phyloP scores from a whole-genome alignment of 2,797 vertebrate genomes.

The Erpetoichthys calabaricus region DNA sequence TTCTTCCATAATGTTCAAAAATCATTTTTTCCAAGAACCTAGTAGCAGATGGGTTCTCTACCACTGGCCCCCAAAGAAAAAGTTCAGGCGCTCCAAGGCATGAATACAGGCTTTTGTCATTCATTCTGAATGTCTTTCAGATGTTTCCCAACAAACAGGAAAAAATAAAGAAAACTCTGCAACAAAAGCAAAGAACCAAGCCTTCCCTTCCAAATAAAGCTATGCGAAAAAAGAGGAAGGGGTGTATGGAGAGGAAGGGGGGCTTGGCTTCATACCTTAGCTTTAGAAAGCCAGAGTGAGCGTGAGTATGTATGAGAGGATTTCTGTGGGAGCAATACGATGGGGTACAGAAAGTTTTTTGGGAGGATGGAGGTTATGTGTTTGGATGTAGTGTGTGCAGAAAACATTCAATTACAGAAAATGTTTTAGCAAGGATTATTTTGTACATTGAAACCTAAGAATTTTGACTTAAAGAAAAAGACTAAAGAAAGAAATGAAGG shows the following conservation, averaged over 20 bases:
- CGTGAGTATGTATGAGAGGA: slow-evolving; percentile 11
- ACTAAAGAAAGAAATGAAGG: too few relatives aligned
- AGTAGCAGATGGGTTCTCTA: slow-evolving; percentile 28
- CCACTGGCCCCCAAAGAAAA: slow-evolving; percentile 19
- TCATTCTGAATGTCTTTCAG: slow-evolving; percentile 53
- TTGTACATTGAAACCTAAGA: too few relatives aligned
- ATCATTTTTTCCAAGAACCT: slow-evolving; percentile 11
- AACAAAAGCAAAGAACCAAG: slow-evolving; percentile 53
- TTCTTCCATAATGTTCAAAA: slow-evolving; percentile 1
- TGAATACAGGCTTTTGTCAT: slow-evolving; percentile 47
- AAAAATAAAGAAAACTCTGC: slow-evolving; percentile 47
- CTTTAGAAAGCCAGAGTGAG: slow-evolving; percentile 45
- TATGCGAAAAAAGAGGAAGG: slow-evolving; percentile 37
- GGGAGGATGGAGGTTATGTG: too few relatives aligned
- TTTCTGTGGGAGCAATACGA: slow-evolving; percentile 5
- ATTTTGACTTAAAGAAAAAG: too few relatives aligned
- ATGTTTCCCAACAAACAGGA: slow-evolving; percentile 64
- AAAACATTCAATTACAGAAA: too few relatives aligned
- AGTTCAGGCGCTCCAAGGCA: slow-evolving; percentile 26
- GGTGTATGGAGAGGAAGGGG: slow-evolving; percentile 8
- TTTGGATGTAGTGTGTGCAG: too few relatives aligned
- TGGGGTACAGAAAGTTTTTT: too few relatives aligned
- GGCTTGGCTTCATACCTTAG: slow-evolving; percentile 42
- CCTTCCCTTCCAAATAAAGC: slow-evolving; percentile 57
- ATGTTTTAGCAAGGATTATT: too few relatives aligned